These are phyloP conservation scores for Laticauda laticaudata DNA, from an alignment of 2,113 vertebrate genomes.

Conservation along the genomic window DNA sequence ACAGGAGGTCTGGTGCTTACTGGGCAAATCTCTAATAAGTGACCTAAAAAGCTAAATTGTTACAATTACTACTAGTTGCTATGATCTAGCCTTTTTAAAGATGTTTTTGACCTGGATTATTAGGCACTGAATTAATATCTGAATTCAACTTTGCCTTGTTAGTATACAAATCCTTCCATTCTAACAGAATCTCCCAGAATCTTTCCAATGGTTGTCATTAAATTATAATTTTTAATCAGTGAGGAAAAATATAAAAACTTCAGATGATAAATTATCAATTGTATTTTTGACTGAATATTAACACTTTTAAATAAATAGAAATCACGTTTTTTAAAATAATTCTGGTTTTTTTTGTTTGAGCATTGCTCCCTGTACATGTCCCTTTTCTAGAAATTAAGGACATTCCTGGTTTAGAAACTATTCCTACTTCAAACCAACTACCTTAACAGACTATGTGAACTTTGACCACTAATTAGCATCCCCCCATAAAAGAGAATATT, in stretches of 20 bases:
- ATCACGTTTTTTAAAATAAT: not conserved
- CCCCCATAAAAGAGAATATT: not conserved
- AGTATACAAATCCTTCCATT: not conserved
- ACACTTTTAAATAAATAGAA: not conserved
- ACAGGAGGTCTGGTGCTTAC: not conserved
- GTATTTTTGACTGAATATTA: not conserved
- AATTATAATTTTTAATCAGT: not conserved
- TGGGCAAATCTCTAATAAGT: not conserved
- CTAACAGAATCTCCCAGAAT: not conserved
- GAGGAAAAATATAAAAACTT: not conserved
- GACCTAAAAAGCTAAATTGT: not conserved
- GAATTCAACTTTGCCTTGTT: not conserved
- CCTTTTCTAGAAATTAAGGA: not conserved
- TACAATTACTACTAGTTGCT: not conserved
- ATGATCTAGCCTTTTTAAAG: not conserved
- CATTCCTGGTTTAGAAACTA: not conserved
- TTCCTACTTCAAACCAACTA: not conserved
- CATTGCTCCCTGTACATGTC: not conserved
- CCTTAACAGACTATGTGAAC: not conserved
- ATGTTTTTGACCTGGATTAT: not conserved
- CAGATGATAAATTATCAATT: not conserved
- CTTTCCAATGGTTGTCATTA: not conserved
- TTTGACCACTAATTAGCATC: not conserved
- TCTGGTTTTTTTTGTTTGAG: not conserved
- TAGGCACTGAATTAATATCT: not conserved